Evolutionary conservation across 2,888 invertebrate species (phyloP).

Genomic region (Bembecia ichneumoniformis): DNA sequence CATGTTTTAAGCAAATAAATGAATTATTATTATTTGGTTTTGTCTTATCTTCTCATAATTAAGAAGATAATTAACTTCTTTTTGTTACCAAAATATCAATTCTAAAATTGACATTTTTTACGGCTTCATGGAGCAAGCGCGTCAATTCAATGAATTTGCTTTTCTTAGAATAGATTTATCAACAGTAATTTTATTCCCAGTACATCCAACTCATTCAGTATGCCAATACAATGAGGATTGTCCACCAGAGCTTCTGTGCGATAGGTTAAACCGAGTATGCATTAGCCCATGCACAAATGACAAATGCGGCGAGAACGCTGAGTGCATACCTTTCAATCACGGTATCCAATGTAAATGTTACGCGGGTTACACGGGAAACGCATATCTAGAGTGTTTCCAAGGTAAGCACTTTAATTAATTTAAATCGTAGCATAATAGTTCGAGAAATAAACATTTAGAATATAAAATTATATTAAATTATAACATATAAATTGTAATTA

Average conservation of each 20-base stretch:
- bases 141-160: no score
- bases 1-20: no score
- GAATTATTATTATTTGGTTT: no score
- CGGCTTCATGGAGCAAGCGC: no score
- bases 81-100: no score
- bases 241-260: conserved; percentile 87
- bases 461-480: no score
- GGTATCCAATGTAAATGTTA: conserved; percentile 83
- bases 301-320: conserved; percentile 86
- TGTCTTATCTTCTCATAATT: neutral
- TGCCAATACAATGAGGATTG: conserved; percentile 94
- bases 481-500: no score
- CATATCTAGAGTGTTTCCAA: conserved; percentile 79
- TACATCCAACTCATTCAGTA: conserved; percentile 56
- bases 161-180: neutral
- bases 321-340: conserved; percentile 83
- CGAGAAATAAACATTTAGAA: no score
- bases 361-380: conserved; percentile 82
- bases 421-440: no score
- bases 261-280: conserved; percentile 86
- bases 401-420: conserved; percentile 38
- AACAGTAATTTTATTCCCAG: conserved; percentile 30
- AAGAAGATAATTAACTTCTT: no score
- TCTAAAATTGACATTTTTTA: no score
- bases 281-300: conserved; percentile 85